Conservation (phyloP, 2,113 vertebrate species). For the Willisornis vidua region DNA sequence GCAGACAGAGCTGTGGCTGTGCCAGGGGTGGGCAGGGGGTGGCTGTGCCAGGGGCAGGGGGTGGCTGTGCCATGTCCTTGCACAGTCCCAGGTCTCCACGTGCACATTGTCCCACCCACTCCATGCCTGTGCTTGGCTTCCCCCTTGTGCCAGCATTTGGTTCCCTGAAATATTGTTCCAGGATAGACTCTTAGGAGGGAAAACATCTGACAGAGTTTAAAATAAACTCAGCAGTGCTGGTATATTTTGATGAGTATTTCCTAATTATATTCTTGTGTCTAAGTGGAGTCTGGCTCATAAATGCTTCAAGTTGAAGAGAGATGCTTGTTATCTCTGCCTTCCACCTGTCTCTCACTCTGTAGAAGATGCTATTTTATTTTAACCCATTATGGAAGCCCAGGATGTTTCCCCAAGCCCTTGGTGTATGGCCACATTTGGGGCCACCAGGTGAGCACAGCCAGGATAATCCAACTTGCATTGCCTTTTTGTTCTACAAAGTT, state of each 20-base stretch:
- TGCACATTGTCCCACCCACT: too few species aligned
- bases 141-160: neutral
- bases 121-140: too few species aligned
- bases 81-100: too few species aligned
- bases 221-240: neutral
- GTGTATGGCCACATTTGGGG: neutral
- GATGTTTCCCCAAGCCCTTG: neutral
- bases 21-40: too few species aligned
- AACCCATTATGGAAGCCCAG: neutral
- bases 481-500: neutral
- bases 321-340: neutral
- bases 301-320: neutral
- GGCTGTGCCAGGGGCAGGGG: too few species aligned
- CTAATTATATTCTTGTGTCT: neutral
- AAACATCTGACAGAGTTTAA: neutral
- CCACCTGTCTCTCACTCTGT: neutral
- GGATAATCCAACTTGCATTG: neutral
- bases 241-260: neutral
- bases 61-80: too few species aligned
- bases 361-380: neutral
- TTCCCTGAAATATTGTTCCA: neutral
- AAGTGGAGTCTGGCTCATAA: neutral
- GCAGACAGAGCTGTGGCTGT: neutral
- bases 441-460: neutral
- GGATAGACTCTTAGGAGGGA: neutral